Conservation (phyloP, 1,140 invertebrate genomes). For the Diabrotica undecimpunctata region DNA sequence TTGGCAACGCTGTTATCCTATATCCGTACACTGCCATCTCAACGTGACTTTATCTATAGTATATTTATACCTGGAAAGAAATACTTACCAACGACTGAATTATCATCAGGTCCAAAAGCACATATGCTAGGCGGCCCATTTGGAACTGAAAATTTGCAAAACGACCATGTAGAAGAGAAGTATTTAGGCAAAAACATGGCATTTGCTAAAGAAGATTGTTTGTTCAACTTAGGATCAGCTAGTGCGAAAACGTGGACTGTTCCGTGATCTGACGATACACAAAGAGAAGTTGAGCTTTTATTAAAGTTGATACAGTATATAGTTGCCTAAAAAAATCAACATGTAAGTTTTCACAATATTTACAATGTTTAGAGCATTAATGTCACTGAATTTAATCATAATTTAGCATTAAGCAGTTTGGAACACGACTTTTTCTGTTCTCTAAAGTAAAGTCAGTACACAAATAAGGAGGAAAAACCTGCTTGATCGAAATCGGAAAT, state of each 20-base stretch:
- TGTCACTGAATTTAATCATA: too few relatives aligned
- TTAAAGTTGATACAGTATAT: constrained; percentile 91
- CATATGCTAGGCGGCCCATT: constrained; percentile 93
- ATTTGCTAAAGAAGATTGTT: constrained; percentile 86
- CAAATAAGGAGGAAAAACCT: too few relatives aligned
- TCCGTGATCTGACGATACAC: constrained; percentile 95
- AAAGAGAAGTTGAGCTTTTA: constrained; percentile 90
- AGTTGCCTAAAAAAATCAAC: constrained; percentile 59
- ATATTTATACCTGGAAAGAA: too few relatives aligned
- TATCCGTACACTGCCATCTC: too few relatives aligned
- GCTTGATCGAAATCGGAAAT: too few relatives aligned
- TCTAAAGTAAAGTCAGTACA: too few relatives aligned
- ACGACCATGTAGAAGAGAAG: constrained; percentile 97
- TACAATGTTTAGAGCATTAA: too few relatives aligned
- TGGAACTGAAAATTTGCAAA: constrained; percentile 95
- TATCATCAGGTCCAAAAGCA: constrained; percentile 90
- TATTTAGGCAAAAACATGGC: constrained; percentile 94
- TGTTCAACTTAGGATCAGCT: constrained; percentile 89
- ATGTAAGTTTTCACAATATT: not conserved
- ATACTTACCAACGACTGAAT: constrained; percentile 88
- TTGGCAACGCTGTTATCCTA: too few relatives aligned
- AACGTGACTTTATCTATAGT: too few relatives aligned
- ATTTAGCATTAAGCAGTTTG: too few relatives aligned
- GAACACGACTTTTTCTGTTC: too few relatives aligned
- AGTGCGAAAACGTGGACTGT: constrained; percentile 96